phyloP scores from a whole-genome alignment of 2,797 vertebrate species.

The Calcarius lapponicus region DNA sequence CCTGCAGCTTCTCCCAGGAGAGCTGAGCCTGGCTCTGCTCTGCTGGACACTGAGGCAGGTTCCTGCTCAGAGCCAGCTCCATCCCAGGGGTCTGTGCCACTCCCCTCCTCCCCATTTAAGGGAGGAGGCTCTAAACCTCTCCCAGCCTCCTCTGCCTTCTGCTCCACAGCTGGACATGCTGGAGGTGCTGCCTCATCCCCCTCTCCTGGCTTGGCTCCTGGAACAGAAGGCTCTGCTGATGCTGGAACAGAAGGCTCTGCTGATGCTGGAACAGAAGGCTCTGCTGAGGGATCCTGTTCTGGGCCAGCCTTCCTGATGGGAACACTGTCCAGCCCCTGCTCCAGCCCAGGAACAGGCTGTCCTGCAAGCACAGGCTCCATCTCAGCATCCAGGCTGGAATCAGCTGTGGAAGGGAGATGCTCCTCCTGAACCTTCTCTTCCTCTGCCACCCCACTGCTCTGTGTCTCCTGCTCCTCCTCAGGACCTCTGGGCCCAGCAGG shows the following conservation, averaged over 20 bases:
- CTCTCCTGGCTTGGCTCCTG: not conserved
- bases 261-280: not conserved
- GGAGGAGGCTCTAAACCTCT: conserved; percentile 24
- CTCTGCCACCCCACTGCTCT: not conserved
- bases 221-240: not conserved
- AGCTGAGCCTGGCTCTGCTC: not conserved
- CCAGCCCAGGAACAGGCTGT: not conserved
- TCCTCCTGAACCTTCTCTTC: not conserved
- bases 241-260: not conserved
- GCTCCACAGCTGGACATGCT: not conserved
- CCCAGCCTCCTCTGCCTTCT: not conserved
- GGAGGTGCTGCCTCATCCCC: not conserved
- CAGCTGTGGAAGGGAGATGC: not conserved
- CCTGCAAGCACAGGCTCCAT: not conserved
- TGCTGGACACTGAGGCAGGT: not conserved
- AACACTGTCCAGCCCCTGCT: not conserved
- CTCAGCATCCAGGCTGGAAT: not conserved
- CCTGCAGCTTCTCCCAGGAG: not conserved
- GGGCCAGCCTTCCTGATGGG: not conserved
- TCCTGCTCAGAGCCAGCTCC: not conserved
- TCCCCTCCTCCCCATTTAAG: not conserved
- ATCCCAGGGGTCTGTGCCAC: not conserved
- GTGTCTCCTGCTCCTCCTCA: not conserved
- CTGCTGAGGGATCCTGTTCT: not conserved
- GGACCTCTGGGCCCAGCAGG: not conserved